phyloP scores from a whole-genome alignment of 2,797 vertebrate species.

The Falco cherrug region DNA sequence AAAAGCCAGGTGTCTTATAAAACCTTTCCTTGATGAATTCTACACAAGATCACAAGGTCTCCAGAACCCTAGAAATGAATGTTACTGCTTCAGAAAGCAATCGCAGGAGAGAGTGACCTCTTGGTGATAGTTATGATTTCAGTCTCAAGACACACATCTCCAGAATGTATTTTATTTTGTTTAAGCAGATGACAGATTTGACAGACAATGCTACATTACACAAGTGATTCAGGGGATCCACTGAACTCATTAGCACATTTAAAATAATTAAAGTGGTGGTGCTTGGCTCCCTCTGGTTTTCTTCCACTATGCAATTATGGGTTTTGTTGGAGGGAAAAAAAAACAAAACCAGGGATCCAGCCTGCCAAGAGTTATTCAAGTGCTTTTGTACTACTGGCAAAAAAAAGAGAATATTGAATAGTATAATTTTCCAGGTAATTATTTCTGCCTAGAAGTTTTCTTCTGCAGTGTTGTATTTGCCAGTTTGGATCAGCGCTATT shows the following conservation, averaged over 20 bases:
- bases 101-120: background rate
- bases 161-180: background rate
- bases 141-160: background rate
- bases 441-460: conserved; percentile 5
- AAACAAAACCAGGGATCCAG: background rate
- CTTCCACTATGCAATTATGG: background rate
- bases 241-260: background rate
- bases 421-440: background rate
- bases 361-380: background rate
- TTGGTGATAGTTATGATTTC: background rate
- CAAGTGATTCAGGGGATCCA: background rate
- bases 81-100: conserved; percentile 1
- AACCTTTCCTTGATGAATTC: background rate
- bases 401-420: background rate
- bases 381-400: background rate
- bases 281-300: background rate
- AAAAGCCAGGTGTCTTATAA: background rate
- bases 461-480: background rate
- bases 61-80: background rate
- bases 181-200: background rate
- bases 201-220: background rate
- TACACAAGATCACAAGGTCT: background rate
- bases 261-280: background rate
- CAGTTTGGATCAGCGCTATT: background rate
- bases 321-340: background rate